Evolutionary conservation across 2,888 invertebrate genomes (phyloP).

Genomic region (Elegia similella): DNA sequence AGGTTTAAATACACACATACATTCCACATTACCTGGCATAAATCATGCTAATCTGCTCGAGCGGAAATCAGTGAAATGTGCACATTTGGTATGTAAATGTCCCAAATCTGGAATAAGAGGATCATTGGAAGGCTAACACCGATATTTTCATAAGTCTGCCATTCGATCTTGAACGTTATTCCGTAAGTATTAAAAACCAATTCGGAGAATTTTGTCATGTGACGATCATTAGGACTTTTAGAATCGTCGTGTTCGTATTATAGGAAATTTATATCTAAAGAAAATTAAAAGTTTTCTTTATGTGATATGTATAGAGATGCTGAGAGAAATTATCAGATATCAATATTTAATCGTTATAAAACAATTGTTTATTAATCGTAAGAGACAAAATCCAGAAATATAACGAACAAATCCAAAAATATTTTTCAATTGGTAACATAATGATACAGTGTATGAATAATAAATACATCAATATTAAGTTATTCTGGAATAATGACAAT

Average conservation of each 20-base stretch:
- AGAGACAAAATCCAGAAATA: too few species aligned
- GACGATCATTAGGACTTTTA: constrained; percentile 3
- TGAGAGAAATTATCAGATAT: not conserved
- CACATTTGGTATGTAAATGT: constrained; percentile 15
- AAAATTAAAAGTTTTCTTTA: not conserved
- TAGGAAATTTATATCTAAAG: not conserved
- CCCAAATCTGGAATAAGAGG: constrained; percentile 7
- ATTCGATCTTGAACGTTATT: constrained; percentile 4
- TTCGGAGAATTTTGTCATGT: not conserved
- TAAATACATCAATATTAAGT: too few species aligned
- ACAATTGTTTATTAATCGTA: too few species aligned
- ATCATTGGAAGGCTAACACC: not conserved
- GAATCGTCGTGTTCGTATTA: not conserved
- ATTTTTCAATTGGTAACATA: too few species aligned
- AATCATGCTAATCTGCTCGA: constrained; percentile 6
- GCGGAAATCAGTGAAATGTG: constrained; percentile 13
- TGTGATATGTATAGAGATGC: not conserved
- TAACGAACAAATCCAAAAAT: too few species aligned
- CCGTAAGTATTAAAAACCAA: not conserved
- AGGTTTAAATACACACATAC: not conserved
- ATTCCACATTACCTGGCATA: constrained; percentile 3
- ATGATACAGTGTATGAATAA: too few species aligned
- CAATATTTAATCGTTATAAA: too few species aligned
- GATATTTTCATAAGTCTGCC: not conserved
- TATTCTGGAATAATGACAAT: too few species aligned